phyloP scores from a whole-genome alignment of 2,888 invertebrate species.

The Idaea biselata region DNA sequence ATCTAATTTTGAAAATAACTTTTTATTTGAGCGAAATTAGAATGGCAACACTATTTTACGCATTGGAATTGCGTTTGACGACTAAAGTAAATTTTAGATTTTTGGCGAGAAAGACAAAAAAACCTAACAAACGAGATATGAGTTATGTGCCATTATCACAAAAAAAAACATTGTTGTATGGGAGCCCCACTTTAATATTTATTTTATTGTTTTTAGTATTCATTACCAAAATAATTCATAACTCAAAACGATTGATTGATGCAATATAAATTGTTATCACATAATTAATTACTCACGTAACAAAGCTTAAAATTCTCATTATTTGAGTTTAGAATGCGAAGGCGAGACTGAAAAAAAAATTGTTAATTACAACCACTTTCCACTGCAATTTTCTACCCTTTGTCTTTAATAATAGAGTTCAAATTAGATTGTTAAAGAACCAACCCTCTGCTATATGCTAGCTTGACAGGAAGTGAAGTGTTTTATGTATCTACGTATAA shows the following conservation, averaged over 20 bases:
- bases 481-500: slow-evolving; percentile 61
- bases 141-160: no score
- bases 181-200: no score
- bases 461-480: slow-evolving; percentile 62
- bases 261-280: neutral
- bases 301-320: neutral
- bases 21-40: neutral
- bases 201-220: no score
- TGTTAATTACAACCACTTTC: neutral
- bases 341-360: neutral
- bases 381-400: neutral
- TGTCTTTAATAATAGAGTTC: neutral
- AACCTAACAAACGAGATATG: no score
- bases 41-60: neutral
- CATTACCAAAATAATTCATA: neutral
- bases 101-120: no score
- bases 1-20: neutral
- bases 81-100: no score
- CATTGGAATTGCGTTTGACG: neutral
- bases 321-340: neutral
- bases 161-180: no score
- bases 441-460: slow-evolving; percentile 44
- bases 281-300: neutral
- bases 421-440: slow-evolving; percentile 24
- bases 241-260: neutral